Evolutionary conservation across 2,113 vertebrate species (phyloP), one percentile per base, ranked within the genome.

Genomic region (Rissa tridactyla): DNA sequence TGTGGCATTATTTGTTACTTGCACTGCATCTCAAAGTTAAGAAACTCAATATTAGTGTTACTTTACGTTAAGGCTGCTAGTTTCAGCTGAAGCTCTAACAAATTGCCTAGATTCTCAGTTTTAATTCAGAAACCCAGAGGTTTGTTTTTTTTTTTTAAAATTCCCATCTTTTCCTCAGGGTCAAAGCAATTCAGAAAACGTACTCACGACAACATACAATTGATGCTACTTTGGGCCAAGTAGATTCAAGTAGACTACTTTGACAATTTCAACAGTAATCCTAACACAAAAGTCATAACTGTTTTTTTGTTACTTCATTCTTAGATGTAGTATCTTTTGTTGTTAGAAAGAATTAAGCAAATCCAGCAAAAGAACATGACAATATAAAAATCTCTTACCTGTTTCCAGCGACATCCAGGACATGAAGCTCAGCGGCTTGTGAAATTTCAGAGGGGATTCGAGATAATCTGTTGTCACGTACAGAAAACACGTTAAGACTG

Each of bases 381-480:
- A 87, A 32, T 4, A 58, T 20, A 92, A 62, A 78, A 65, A 32
- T 62, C 71, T 58, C 96, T 90, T 96, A 99, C 99, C 99, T 99
- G 97, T 99, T 99, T 95, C 99, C 99, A 91, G 99, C 99, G 84
- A 99, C 98, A 46, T 99, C 99, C 5, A 99, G 97, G 82, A 99
- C 99, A 10, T 99, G 99, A 91, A 99, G 99, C 47, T 99, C 99
- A 47, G 98, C 97, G 27, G 99, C 99, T 94, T 99, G 98, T 1
- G 99, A 99, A 97, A 99, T 98, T 97, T 99, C 99, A 16, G 99
- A 80, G 6, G 99, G 99, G 94, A 99, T 98, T 95, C 98, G 98
- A 29, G 97, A 98, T 62, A 99, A 98, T 86, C 98, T 97, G 97
- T 99, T 99, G 96, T 99, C 99, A 93, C 99, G 98, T 46, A 99